These are phyloP conservation scores for Scaeva pyrastri DNA, from an alignment of 2,888 invertebrate genomes.

Conservation along the genomic window DNA sequence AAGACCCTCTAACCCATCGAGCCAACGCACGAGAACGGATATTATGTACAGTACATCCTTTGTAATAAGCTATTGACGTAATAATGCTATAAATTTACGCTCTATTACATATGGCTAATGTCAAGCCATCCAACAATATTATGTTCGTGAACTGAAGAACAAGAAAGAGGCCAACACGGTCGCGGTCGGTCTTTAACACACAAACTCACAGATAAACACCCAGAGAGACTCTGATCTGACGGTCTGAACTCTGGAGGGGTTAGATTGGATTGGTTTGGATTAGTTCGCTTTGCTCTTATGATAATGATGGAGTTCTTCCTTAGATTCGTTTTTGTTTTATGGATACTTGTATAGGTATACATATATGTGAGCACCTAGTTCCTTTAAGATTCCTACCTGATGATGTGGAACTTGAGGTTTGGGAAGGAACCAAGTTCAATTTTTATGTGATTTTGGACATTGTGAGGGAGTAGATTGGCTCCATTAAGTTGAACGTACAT, in stretches of 20 bases:
- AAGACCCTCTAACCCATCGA: constrained; percentile 29
- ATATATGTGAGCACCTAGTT: too few relatives aligned
- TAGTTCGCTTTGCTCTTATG: neutral
- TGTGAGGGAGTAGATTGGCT: constrained; percentile 45
- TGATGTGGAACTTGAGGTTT: neutral
- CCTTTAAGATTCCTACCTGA: too few relatives aligned
- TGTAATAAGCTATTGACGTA: constrained; percentile 72
- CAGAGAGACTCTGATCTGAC: neutral
- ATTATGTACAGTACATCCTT: constrained; percentile 34
- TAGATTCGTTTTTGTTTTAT: neutral
- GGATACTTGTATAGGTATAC: neutral
- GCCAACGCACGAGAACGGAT: constrained; percentile 61
- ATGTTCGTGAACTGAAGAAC: constrained; percentile 20
- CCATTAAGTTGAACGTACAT: constrained; percentile 8
- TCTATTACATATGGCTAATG: constrained; percentile 73
- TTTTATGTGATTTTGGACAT: constrained; percentile 1
- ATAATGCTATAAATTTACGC: constrained; percentile 74
- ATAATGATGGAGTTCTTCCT: constrained; percentile 26
- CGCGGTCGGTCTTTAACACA: constrained; percentile 33
- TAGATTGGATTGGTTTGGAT: constrained; percentile 40
- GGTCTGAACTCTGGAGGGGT: neutral
- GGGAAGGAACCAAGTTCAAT: constrained; percentile 30
- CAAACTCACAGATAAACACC: neutral
- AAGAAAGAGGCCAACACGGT: constrained; percentile 23
- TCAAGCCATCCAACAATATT: constrained; percentile 65